Conservation (phyloP, 2,113 vertebrate genomes). For the Scomber colias region DNA sequence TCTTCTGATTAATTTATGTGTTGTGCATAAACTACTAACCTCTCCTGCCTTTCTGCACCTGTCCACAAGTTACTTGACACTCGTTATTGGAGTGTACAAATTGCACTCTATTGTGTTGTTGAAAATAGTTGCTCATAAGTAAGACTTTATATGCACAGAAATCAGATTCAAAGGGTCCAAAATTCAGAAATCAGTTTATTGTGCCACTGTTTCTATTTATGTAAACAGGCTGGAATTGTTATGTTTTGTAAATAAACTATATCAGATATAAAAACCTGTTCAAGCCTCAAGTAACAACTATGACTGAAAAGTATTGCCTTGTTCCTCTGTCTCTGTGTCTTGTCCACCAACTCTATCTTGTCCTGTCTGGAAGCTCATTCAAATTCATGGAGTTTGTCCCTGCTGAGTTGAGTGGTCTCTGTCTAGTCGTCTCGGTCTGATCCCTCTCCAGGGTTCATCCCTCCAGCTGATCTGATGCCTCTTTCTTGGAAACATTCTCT, state of each 20-base stretch:
- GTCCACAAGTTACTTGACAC: conserved; percentile 12
- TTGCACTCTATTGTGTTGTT: too few species aligned
- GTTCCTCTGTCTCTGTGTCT: neutral
- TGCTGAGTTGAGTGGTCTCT: conserved; percentile 31
- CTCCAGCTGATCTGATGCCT: conserved; percentile 43
- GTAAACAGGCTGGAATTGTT: too few species aligned
- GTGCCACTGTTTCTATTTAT: too few species aligned
- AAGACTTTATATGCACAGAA: too few species aligned
- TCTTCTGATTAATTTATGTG: conserved; percentile 33
- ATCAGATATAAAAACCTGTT: neutral
- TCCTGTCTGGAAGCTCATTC: conserved; percentile 29
- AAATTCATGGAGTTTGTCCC: conserved; percentile 36
- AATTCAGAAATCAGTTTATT: too few species aligned
- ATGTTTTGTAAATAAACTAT: too few species aligned
- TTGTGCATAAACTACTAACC: neutral
- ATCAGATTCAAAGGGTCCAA: too few species aligned
- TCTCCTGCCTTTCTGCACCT: conserved; percentile 27
- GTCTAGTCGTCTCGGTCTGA: conserved; percentile 37
- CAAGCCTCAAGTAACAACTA: neutral
- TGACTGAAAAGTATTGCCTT: neutral
- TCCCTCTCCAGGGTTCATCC: conserved; percentile 59
- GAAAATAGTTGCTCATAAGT: too few species aligned
- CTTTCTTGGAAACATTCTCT: conserved; percentile 45
- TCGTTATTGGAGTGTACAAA: too few species aligned
- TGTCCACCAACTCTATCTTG: neutral